Conservation (phyloP, 2,113 vertebrate genomes). For the Leiothrix lutea region DNA sequence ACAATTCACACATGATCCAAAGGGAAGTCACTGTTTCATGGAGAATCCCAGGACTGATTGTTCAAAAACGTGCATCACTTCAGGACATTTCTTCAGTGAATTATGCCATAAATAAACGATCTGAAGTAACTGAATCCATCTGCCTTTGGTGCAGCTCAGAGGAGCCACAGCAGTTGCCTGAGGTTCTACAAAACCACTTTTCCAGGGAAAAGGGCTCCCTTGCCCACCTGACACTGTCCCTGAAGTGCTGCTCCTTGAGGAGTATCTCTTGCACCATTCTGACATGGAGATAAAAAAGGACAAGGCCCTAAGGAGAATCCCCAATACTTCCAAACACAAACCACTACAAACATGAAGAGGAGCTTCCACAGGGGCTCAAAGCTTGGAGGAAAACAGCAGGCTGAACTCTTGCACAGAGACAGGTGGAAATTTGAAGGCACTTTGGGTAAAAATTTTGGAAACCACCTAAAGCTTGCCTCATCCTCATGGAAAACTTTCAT, state of each 20-base stretch:
- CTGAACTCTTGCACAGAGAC: neutral
- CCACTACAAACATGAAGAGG: neutral
- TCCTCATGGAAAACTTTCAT: neutral
- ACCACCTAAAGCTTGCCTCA: neutral
- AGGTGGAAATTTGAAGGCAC: neutral
- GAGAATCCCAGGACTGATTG: neutral
- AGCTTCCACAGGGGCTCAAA: neutral
- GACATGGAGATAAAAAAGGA: neutral
- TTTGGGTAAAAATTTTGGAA: neutral
- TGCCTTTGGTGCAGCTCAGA: neutral
- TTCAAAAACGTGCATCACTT: neutral
- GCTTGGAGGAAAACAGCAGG: neutral
- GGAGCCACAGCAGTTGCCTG: neutral
- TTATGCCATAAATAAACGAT: neutral
- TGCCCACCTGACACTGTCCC: fast-evolving
- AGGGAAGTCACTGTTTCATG: neutral
- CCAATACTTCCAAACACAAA: neutral
- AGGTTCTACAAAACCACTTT: neutral
- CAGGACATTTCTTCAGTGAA: neutral
- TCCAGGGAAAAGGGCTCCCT: neutral
- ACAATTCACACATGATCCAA: fast-evolving
- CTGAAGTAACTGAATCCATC: neutral
- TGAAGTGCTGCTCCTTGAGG: neutral
- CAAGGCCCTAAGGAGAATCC: neutral
- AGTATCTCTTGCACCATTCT: neutral